Base-by-base conservation (phyloP, 2,888 invertebrate species). In the Meteorus cinctellus region DNA sequence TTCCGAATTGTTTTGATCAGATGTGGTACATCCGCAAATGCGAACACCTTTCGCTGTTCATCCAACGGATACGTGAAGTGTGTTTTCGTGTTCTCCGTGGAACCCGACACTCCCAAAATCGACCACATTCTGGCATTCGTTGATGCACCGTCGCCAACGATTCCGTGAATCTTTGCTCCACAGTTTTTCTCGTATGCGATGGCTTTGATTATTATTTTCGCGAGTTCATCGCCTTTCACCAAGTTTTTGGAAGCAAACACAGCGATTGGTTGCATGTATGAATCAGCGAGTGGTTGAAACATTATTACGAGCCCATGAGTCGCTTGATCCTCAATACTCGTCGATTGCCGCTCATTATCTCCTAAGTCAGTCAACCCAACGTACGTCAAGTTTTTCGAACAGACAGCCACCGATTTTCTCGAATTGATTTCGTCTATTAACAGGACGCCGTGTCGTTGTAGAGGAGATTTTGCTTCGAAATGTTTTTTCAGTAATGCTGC, bases 41-140 rank as follows among this genome's bases (percentile, higher is more conserved):
- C 14, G 36, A 41, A 41, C 12, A 67, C 24, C 41, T 41, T 34
- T 10, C 66, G 16, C 31, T 67, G 19, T 24, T 67, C 66, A 41
- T 67, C 66, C 10, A 41, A 24, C 12, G 79, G 79, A 69, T 81
- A 81, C 16, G 65, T 31, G 62, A 81, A 79, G 68, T n/a, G 72
- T 48, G 76, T 79, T 24, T 36, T 67, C 24, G 78, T 27, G 34
- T 78, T 66, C 27, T 71, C 29, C 71, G 36, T 81, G 16, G 27
- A 27, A 1, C 78, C 75, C 8, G 27, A 66, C 29, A 83, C 66
- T 19, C 80, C 81, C 31, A 83, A 19, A 60, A 71, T 70, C 12
- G 29, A 70, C 79, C 77, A 81, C 77, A 82, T 80, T 73, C 78
- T 81, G 27, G 78, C 65, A 68, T 82, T 84, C 12, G 81, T 81